Conservation (phyloP, 2,888 invertebrate genomes). For the Parnassius mnemosyne region DNA sequence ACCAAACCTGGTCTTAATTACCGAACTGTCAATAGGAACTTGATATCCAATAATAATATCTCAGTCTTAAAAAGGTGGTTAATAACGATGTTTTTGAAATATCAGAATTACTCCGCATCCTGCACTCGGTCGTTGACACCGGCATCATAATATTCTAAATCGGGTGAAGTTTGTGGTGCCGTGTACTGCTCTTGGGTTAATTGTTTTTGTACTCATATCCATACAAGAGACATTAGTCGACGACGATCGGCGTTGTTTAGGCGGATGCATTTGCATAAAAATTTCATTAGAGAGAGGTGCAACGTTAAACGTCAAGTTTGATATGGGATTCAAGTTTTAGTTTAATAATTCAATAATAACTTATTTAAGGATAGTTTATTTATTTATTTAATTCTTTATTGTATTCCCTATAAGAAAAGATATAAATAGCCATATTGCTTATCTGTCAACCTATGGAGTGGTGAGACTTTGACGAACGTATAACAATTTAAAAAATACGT, state of each 20-base stretch:
- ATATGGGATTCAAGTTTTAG: not conserved
- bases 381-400: too few species aligned
- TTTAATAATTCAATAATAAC: not conserved
- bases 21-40: slow-evolving; percentile 38
- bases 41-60: slow-evolving; percentile 50
- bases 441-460: too few species aligned
- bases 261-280: slow-evolving; percentile 22
- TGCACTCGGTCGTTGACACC: slow-evolving; percentile 51
- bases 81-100: slow-evolving; percentile 60
- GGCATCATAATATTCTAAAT: slow-evolving; percentile 47
- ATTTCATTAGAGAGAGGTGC: slow-evolving; percentile 13
- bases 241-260: slow-evolving; percentile 20
- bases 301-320: not conserved
- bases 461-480: too few species aligned
- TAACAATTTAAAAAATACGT: too few species aligned
- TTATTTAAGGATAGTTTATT: too few species aligned
- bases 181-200: slow-evolving; percentile 11
- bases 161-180: slow-evolving; percentile 35
- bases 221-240: slow-evolving; percentile 18
- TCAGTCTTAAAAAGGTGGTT: slow-evolving; percentile 54
- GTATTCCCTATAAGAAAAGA: too few species aligned
- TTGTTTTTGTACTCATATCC: slow-evolving; percentile 15
- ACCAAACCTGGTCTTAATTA: slow-evolving; percentile 28
- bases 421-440: too few species aligned
- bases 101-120: slow-evolving; percentile 54